Evolutionary conservation across 1,140 invertebrate genomes (phyloP), one percentile per base, ranked within the genome.

Genomic region (Drosophila seguyi): DNA sequence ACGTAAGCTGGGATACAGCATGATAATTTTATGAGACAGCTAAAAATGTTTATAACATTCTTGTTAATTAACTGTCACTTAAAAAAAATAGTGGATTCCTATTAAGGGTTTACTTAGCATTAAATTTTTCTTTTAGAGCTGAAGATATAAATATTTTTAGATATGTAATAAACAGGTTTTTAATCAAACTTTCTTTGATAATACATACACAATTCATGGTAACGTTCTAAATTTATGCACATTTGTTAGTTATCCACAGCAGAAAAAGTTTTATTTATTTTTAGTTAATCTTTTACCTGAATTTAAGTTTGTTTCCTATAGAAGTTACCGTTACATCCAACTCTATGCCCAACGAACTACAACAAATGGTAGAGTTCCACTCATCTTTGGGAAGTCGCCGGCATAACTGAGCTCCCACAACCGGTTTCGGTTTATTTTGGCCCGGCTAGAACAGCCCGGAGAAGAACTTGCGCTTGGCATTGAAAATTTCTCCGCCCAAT

Each of bases 341-440:
- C 27, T 72, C 20, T 20, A 16, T 27, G 10, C 87, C 82, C 38
- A 82, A 67, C 31, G 44, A 60, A 50, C 27, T 53, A 53, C 50
- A 53, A n/a, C 16, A 48, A 62, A 61, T 45, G 60, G 41, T 44
- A 14, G 67, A 75, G 59, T n/a, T n/a, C n/a, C n/a, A n/a, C 65
- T 59, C 31, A 45, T 67, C 63, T 65, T 60, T 39, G 58, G 71
- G 42, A 50, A 44, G 42, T 57, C 47, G 36, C 60, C 57, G 44
- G 55, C 55, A 47, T 53, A 55, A 34, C 44, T 38, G 38, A 62
- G 68, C 47, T 55, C 53, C 25, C 36, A 13, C 20, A 87, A 87
- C 83, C 84, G 84, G 83, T 87, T 87, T 61, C 14, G 38, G 42
- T 83, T 69, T 87, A 59, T 84, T 83, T 80, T 77, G 56, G 72